Conservation (phyloP, 1,140 invertebrate species). For the Drosophila nikananu region DNA sequence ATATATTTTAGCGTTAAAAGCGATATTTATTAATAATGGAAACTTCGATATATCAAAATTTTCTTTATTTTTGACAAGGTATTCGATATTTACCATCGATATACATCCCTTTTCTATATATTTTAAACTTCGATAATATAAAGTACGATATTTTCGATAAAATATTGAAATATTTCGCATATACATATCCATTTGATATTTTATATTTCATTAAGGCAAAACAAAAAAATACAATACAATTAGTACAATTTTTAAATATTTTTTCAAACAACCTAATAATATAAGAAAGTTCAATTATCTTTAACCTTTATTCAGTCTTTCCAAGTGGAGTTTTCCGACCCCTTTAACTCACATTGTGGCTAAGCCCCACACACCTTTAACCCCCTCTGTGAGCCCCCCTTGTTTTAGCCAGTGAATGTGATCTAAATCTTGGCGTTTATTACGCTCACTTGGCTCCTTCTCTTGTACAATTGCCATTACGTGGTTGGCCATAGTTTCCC, state of each 20-base stretch:
- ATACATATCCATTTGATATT: background rate
- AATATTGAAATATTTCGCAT: too few relatives aligned
- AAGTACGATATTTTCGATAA: too few relatives aligned
- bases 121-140: background rate
- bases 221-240: too few relatives aligned
- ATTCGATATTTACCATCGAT: background rate
- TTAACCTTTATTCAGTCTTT: background rate
- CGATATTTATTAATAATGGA: background rate
- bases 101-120: background rate
- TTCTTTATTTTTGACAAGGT: background rate
- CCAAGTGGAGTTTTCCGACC: background rate
- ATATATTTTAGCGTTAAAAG: background rate
- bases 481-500: conserved; percentile 42
- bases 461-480: conserved; percentile 56
- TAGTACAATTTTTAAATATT: background rate
- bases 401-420: conserved; percentile 35
- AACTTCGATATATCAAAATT: background rate
- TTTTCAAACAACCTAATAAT: too few relatives aligned
- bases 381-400: background rate
- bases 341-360: background rate
- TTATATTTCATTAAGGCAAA: background rate
- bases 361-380: conserved; percentile 5
- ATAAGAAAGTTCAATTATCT: background rate
- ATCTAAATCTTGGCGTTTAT: conserved; percentile 76
- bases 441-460: conserved; percentile 73